Evolutionary conservation across 2,888 invertebrate species (phyloP).

Genomic region (Isotomurus palustris): DNA sequence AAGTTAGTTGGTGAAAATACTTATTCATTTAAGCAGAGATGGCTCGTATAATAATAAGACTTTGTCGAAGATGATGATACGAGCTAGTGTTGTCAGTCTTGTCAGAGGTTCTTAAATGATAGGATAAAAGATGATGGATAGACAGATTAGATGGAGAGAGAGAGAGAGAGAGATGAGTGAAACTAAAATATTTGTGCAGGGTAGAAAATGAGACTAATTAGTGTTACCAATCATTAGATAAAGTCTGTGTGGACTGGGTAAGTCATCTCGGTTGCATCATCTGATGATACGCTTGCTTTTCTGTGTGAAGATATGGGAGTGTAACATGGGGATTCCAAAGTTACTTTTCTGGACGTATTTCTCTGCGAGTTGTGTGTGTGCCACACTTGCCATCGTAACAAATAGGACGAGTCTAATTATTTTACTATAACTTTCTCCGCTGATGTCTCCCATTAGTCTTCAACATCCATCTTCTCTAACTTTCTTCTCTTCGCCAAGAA

Average conservation of each 20-base stretch:
- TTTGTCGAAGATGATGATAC: no score
- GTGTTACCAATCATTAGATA: conserved; percentile 18
- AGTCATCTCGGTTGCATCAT: no score
- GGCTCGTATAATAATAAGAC: no score
- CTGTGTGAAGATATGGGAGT: no score
- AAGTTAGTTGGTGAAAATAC: no score
- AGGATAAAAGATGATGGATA: neutral
- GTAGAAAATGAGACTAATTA: conserved; percentile 34
- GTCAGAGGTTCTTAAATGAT: no score
- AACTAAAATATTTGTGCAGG: conserved; percentile 10
- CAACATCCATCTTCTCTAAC: neutral
- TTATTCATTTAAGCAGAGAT: no score
- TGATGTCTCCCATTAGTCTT: neutral
- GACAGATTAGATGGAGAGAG: neutral
- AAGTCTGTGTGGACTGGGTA: neutral
- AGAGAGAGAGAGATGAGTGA: neutral
- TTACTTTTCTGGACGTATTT: no score
- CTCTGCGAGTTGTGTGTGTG: no score
- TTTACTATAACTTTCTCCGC: conserved; percentile 10
- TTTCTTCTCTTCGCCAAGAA: neutral
- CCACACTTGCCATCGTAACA: conserved; percentile 6
- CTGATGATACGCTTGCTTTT: no score
- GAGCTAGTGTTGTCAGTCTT: no score
- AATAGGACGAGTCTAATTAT: conserved; percentile 15
- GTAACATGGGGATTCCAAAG: no score